These are phyloP conservation scores for Lateolabrax maculatus DNA, from an alignment of 2,797 vertebrate genomes.

Conservation along the genomic window DNA sequence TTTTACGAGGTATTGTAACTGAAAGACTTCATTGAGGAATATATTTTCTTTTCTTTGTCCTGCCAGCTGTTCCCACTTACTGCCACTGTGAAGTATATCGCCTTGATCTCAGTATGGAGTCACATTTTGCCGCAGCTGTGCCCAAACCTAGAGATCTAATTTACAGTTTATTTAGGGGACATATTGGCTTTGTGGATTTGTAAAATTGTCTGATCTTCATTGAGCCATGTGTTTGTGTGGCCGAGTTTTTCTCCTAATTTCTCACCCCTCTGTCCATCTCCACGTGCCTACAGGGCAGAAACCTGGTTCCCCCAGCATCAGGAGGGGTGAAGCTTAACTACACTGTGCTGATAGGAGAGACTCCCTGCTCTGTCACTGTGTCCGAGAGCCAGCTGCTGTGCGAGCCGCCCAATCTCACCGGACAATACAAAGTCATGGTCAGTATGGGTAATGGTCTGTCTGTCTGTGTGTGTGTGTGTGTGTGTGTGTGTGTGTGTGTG, in stretches of 20 bases:
- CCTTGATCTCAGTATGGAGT: constrained; percentile 53
- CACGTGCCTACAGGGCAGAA: constrained; percentile 90
- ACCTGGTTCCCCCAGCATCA: constrained; percentile 93
- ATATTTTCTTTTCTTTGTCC: not conserved
- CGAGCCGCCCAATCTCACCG: constrained; percentile 95
- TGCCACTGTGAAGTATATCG: constrained; percentile 27
- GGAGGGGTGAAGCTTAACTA: constrained; percentile 98
- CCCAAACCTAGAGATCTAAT: constrained; percentile 44
- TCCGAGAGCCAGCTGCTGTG: constrained; percentile 98
- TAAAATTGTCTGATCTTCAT: constrained; percentile 44
- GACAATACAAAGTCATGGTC: constrained; percentile 96
- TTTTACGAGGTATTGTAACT: not conserved
- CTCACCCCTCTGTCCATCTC: constrained; percentile 39
- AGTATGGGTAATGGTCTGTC: constrained; percentile 42
- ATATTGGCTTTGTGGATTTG: constrained; percentile 40
- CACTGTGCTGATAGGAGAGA: constrained; percentile 96
- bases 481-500: constrained; percentile 12
- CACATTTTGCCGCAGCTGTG: constrained; percentile 55
- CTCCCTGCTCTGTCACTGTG: constrained; percentile 94
- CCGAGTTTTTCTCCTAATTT: constrained; percentile 41
- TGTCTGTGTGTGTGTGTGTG: constrained; percentile 10
- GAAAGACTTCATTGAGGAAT: constrained; percentile 2
- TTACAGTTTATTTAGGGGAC: constrained; percentile 37
- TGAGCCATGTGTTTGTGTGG: constrained; percentile 40
- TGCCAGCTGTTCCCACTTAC: constrained; percentile 52